Evolutionary conservation across 1,140 invertebrate genomes (phyloP).

Genomic region (Belonocnema kinseyi): DNA sequence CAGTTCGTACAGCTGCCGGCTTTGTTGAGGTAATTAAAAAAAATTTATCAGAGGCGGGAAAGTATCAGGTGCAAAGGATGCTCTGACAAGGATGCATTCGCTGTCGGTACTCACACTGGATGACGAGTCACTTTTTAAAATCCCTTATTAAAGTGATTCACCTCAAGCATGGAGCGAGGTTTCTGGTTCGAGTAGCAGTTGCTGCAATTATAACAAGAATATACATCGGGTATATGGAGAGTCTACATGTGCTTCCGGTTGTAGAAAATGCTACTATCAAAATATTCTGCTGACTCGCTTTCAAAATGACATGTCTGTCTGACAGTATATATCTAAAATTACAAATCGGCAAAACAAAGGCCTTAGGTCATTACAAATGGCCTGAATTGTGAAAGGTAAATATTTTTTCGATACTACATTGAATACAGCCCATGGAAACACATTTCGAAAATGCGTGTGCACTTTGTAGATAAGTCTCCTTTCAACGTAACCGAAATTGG

Average conservation of each 20-base stretch:
- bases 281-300: constrained; percentile 5
- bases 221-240: constrained; percentile 34
- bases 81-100: constrained; percentile 34
- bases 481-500: no score
- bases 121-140: constrained; percentile 67
- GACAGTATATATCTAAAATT: neutral
- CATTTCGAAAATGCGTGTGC: constrained; percentile 31
- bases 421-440: no score
- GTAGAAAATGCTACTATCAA: constrained; percentile 25
- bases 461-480: neutral
- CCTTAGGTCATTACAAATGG: neutral
- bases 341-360: constrained; percentile 9
- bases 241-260: constrained; percentile 34
- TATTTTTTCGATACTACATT: no score
- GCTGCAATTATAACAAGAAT: constrained; percentile 44
- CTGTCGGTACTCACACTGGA: constrained; percentile 53
- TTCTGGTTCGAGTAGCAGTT: constrained; percentile 31
- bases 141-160: constrained; percentile 49
- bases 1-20: constrained; percentile 46
- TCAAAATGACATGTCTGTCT: neutral
- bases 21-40: constrained; percentile 48
- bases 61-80: constrained; percentile 55
- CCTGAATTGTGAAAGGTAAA: neutral
- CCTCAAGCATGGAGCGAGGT: neutral
- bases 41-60: constrained; percentile 50